A percentile compares a stretch with the other conserved stretches of the same genome.
Conservation (phyloP, 2,113 vertebrate genomes). For the Protobothrops flavoviridis region DNA sequence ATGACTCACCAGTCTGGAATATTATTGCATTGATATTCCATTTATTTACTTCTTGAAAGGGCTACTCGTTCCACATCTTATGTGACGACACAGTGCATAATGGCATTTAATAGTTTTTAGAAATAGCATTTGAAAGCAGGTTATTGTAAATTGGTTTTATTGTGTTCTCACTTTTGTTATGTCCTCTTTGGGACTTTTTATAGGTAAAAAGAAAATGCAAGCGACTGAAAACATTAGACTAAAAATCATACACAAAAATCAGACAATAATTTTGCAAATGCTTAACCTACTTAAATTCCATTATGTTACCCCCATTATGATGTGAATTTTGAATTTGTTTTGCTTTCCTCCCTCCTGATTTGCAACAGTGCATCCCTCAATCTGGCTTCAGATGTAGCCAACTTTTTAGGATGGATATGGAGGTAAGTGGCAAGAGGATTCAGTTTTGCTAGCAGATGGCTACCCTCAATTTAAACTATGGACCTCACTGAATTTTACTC, state of each 20-base stretch:
- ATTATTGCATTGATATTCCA: background rate
- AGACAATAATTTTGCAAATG: background rate
- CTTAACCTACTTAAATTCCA: background rate
- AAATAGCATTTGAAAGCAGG: background rate
- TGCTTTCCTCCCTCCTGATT: background rate
- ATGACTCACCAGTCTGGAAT: background rate
- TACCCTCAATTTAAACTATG: background rate
- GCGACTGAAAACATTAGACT: background rate
- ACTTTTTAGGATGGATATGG: background rate
- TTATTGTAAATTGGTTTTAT: background rate
- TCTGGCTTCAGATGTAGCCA: background rate
- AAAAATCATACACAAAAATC: background rate
- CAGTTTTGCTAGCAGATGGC: background rate
- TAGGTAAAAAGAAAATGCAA: background rate
- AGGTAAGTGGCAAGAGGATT: background rate
- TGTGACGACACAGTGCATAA: background rate
- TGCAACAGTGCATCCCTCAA: background rate
- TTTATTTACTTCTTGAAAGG: background rate
- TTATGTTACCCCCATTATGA: background rate
- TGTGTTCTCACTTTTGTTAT: background rate
- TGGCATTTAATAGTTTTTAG: background rate
- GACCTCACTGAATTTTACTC: background rate
- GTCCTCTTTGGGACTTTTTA: background rate
- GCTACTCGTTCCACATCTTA: background rate
- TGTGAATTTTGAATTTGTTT: background rate